Percentiles rank a stretch among this genome's conserved stretches.
phyloP scores from a whole-genome alignment of 1,140 invertebrate species.

The Habropoda laboriosa region DNA sequence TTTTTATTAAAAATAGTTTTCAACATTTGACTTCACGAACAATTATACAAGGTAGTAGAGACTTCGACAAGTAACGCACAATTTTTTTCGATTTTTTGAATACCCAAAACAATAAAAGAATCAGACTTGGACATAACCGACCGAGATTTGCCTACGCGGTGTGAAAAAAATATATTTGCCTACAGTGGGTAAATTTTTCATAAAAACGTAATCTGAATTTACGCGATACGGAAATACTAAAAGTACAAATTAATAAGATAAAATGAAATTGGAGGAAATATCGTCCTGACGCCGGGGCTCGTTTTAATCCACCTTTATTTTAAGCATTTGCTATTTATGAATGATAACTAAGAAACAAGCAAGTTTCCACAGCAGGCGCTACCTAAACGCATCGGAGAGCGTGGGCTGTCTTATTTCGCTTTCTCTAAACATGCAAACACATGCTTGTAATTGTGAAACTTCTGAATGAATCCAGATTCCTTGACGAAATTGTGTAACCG shows the following conservation, averaged over 20 bases:
- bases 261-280: neutral
- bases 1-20: no score
- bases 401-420: slow-evolving; percentile 58
- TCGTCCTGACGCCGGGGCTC: neutral
- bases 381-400: neutral
- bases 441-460: slow-evolving; percentile 63
- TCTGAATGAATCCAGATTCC: slow-evolving; percentile 67
- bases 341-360: slow-evolving; percentile 17
- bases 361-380: neutral
- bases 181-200: no score
- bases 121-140: no score
- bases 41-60: no score
- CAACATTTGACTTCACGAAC: no score
- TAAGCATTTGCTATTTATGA: slow-evolving; percentile 30
- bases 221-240: no score
- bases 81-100: no score
- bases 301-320: slow-evolving; percentile 36
- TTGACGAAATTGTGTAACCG: slow-evolving; percentile 49
- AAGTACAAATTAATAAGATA: neutral
- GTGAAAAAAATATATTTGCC: no score
- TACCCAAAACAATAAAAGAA: no score
- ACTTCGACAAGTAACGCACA: no score
- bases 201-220: no score
- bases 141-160: no score
- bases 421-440: slow-evolving; percentile 61